Percentiles rank a stretch among this genome's conserved stretches.
phyloP scores from a whole-genome alignment of 23 tunicate genomes.

The Ciona savignyi region DNA sequence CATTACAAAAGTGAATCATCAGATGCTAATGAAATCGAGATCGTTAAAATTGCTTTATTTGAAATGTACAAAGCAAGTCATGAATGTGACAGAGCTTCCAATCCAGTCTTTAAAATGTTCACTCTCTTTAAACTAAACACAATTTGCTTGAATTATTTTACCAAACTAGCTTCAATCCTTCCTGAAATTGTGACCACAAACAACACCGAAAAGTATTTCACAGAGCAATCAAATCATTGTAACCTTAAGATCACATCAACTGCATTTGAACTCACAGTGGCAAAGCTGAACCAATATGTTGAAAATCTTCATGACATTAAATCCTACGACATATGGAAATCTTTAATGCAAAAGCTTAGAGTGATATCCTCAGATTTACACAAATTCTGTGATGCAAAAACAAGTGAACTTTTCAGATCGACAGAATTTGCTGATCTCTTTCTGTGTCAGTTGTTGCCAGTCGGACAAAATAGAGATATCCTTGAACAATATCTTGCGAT shows the following conservation, averaged over 20 bases:
- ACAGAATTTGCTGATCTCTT: slow-evolving; percentile 32
- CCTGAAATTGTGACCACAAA: slow-evolving; percentile 4
- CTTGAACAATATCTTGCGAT: slow-evolving; percentile 11
- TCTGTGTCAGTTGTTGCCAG: slow-evolving; percentile 38
- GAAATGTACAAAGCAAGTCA: slow-evolving; percentile 1
- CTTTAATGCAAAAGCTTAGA: slow-evolving; percentile 4
- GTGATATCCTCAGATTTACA: slow-evolving; percentile 11
- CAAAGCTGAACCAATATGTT: slow-evolving; percentile 8
- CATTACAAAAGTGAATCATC: slow-evolving; percentile 6
- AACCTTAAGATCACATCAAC: slow-evolving; percentile 9
- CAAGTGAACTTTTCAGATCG: background rate
- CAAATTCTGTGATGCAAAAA: background rate
- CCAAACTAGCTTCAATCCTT: slow-evolving; percentile 8
- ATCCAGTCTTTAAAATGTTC: slow-evolving; percentile 15
- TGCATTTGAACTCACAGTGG: slow-evolving; percentile 25
- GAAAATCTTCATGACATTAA: slow-evolving; percentile 10
- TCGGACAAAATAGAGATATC: background rate
- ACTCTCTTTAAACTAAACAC: slow-evolving; percentile 7
- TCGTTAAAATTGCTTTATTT: background rate
- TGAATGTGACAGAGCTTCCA: background rate
- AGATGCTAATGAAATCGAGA: background rate
- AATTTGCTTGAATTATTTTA: slow-evolving; percentile 6
- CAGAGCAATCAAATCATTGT: slow-evolving; percentile 6
- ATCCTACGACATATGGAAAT: slow-evolving; percentile 33
- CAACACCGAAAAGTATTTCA: background rate